Conservation (phyloP, 2,797 vertebrate genomes). For the Chaetophractus vellerosus region DNA sequence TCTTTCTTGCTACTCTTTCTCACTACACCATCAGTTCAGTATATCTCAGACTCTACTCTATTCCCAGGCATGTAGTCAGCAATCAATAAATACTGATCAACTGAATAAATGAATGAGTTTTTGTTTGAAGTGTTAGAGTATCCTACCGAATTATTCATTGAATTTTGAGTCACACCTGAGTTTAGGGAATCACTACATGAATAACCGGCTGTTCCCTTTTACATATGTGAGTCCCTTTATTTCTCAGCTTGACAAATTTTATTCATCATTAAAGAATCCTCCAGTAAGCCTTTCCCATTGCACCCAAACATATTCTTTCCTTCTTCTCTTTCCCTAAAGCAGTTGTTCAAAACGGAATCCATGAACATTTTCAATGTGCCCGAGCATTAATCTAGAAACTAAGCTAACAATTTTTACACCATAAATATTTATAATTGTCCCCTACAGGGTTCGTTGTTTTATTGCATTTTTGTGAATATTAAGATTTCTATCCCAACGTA, state of each 20-base stretch:
- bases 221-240: not conserved
- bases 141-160: conserved; percentile 69
- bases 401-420: not conserved
- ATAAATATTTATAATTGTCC: not conserved
- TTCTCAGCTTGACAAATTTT: conserved; percentile 27
- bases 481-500: not conserved
- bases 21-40: not conserved
- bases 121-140: conserved; percentile 5
- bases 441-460: not conserved
- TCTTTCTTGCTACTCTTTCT: not conserved
- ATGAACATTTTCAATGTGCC: not conserved
- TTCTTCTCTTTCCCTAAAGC: not conserved
- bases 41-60: not conserved
- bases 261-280: not conserved
- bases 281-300: not conserved
- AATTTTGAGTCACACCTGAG: conserved; percentile 43
- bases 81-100: conserved; percentile 67
- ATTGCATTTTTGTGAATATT: conserved; percentile 9
- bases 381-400: not conserved
- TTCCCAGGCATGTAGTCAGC: not conserved
- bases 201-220: not conserved
- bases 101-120: conserved; percentile 43
- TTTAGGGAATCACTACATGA: not conserved
- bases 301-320: not conserved
- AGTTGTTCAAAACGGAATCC: not conserved